Evolutionary conservation across 2,888 invertebrate species (phyloP).

Genomic region (Epinotia ramella): DNA sequence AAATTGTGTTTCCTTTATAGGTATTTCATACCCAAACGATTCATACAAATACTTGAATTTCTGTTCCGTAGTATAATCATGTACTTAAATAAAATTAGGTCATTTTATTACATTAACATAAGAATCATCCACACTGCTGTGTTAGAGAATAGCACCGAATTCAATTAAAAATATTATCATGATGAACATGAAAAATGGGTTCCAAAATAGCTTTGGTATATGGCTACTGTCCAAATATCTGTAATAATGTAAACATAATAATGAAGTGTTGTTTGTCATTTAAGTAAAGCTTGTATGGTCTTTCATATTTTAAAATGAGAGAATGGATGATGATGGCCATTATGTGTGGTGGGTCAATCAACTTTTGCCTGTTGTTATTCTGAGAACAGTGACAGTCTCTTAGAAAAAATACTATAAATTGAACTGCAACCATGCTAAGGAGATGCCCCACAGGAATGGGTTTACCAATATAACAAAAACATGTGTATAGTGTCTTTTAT

Average conservation of each 20-base stretch:
- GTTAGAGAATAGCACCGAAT: not conserved
- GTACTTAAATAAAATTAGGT: not conserved
- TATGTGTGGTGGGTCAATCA: no score
- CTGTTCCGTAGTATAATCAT: not conserved
- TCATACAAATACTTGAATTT: not conserved
- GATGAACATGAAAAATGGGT: not conserved
- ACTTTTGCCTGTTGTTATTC: no score
- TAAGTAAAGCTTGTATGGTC: not conserved
- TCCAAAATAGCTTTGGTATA: constrained; percentile 34
- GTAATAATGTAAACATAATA: constrained; percentile 30
- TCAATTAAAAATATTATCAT: not conserved
- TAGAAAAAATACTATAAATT: no score
- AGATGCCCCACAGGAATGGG: no score
- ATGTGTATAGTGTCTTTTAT: no score
- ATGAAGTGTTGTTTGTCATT: constrained; percentile 12
- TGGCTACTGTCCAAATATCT: constrained; percentile 44
- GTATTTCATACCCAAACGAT: not conserved
- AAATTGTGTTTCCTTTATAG: not conserved
- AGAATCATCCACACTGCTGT: not conserved
- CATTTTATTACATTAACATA: not conserved
- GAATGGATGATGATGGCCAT: no score
- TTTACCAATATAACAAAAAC: no score
- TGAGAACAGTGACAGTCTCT: no score
- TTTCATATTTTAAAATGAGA: not conserved
- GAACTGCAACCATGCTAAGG: no score